A percentile compares a stretch with the other conserved stretches of the same genome.
Evolutionary conservation across 2,797 vertebrate genomes (phyloP).

Genomic region (Myotis daubentonii): DNA sequence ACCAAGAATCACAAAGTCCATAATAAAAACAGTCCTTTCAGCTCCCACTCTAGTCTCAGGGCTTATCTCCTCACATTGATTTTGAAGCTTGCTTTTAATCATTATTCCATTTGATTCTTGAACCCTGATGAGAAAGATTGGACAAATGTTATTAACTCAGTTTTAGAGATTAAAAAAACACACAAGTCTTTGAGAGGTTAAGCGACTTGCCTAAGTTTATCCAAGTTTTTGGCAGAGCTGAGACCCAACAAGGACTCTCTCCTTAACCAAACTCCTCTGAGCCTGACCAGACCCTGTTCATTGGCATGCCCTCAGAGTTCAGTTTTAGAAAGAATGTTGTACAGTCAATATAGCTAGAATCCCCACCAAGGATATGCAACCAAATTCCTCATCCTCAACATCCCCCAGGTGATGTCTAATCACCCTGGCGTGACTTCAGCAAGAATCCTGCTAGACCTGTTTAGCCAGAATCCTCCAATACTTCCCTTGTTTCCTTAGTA

Average conservation of each 20-base stretch:
- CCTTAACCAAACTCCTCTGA: not conserved
- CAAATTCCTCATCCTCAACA: not conserved
- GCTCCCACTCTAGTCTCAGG: not conserved
- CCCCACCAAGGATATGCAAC: not conserved
- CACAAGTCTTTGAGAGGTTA: not conserved
- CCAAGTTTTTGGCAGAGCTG: not conserved
- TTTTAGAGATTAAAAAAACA: not conserved
- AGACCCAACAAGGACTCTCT: not conserved
- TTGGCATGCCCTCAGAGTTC: not conserved
- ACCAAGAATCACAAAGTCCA: not conserved
- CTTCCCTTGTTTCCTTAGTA: not conserved
- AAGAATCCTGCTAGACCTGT: not conserved
- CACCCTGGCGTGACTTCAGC: not conserved
- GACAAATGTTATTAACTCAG: not conserved
- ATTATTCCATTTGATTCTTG: not conserved
- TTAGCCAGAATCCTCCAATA: not conserved
- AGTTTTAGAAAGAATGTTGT: not conserved
- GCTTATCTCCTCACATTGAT: not conserved
- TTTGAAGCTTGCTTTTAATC: not conserved
- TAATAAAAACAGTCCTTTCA: not conserved
- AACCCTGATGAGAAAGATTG: not conserved
- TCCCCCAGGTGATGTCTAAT: not conserved
- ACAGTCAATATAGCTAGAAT: not conserved
- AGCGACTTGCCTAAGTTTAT: not conserved
- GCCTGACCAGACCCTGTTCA: not conserved